These are phyloP conservation scores for Catostylus mosaicus DNA, from an alignment of 30 jellyfish, hydroid and myxozoan species.

Conservation along the genomic window DNA sequence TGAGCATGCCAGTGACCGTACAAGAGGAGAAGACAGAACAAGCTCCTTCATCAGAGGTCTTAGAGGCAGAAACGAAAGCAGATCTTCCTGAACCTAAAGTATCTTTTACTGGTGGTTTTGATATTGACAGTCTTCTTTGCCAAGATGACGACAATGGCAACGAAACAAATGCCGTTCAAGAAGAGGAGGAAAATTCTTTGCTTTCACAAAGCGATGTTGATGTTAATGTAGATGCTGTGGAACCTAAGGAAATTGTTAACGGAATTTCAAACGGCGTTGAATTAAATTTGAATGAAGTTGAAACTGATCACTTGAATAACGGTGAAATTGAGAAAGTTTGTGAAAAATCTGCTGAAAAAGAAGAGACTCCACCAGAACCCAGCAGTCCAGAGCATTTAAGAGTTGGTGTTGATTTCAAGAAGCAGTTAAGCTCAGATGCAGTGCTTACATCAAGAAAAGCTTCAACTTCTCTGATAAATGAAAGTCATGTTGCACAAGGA, in stretches of 20 bases:
- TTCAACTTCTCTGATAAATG: neutral
- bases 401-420: neutral
- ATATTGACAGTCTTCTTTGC: constrained; percentile 55
- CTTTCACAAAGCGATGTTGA: neutral
- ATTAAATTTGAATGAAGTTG: neutral
- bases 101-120: constrained; percentile 37
- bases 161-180: neutral
- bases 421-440: constrained; percentile 56
- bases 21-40: neutral
- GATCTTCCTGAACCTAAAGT: constrained; percentile 1
- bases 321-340: neutral
- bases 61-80: neutral
- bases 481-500: neutral
- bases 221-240: neutral
- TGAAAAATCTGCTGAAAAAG: neutral
- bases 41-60: neutral
- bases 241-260: neutral
- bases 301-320: neutral
- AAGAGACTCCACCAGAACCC: neutral
- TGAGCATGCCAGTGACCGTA: neutral
- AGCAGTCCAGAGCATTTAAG: neutral
- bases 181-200: constrained; percentile 2
- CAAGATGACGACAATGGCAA: constrained; percentile 33
- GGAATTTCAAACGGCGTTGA: neutral
- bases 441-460: constrained; percentile 27